Conservation (phyloP, 2,113 vertebrate species). For the Tragelaphus strepsiceros region DNA sequence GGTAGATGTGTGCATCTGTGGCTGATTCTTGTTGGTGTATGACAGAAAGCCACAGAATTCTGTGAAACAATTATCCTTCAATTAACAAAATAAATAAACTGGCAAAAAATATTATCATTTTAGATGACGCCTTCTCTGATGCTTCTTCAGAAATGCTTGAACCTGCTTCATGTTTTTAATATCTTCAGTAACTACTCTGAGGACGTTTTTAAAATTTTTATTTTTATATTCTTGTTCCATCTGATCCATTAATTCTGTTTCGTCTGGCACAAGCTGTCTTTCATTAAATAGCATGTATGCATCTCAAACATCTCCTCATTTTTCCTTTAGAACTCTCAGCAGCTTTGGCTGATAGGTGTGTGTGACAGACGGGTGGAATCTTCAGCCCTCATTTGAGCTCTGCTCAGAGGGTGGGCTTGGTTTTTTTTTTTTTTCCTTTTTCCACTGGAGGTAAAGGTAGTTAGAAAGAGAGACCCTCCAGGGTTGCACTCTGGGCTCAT, state of each 20-base stretch:
- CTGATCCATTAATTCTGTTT: neutral
- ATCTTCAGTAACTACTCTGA: neutral
- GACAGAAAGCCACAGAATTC: neutral
- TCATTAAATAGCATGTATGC: neutral
- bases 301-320: neutral
- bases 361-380: neutral
- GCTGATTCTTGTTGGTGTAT: neutral
- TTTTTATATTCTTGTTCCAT: neutral
- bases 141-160: neutral
- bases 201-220: neutral
- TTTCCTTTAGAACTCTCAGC: neutral
- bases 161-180: neutral
- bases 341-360: accelerated
- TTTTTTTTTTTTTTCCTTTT: no score
- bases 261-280: neutral
- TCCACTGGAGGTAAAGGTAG: accelerated
- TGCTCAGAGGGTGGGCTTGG: accelerated
- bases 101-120: neutral
- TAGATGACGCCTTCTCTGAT: neutral
- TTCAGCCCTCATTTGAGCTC: neutral
- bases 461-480: accelerated
- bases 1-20: neutral
- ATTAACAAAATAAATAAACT: neutral
- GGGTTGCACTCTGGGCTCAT: neutral
- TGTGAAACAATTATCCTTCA: neutral